Conservation (phyloP, 2,888 invertebrate genomes). For the Heliconius ismenius region DNA sequence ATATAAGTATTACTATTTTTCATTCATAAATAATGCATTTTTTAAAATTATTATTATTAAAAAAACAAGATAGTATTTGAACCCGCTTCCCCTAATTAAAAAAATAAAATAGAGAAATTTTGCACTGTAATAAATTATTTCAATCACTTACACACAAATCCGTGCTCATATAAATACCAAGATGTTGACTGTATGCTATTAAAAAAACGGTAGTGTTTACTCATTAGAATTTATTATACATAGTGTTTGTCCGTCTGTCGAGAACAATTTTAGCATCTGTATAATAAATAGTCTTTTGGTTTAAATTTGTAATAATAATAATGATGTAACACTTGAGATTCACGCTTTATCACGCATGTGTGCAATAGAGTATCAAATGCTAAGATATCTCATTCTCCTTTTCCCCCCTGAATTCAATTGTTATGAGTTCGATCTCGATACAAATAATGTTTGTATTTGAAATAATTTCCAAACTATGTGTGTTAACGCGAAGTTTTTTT, state of each 20-base stretch:
- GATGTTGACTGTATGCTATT: constrained; percentile 39
- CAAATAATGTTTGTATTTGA: no score
- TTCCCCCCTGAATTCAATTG: not conserved
- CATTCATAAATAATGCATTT: no score
- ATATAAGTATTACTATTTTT: no score
- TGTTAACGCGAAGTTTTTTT: no score
- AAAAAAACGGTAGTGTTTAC: constrained; percentile 43
- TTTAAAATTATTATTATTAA: no score
- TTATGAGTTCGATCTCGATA: no score
- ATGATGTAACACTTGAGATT: constrained; percentile 1
- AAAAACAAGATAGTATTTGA: no score
- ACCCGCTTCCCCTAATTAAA: no score
- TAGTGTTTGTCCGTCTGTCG: constrained; percentile 38
- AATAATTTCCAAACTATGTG: no score
- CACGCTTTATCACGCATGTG: not conserved
- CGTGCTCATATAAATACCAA: constrained; percentile 38
- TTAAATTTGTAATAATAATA: constrained; percentile 27
- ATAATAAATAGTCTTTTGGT: constrained; percentile 40
- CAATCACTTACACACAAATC: constrained; percentile 28
- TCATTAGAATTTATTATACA: constrained; percentile 45
- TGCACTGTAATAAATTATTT: constrained; percentile 27
- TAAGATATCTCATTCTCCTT: not conserved
- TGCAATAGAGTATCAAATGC: no score
- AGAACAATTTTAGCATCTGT: constrained; percentile 35
- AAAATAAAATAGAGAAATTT: not conserved